Base-by-base conservation (phyloP, 2,113 vertebrate genomes). In the Lampris incognitus region DNA sequence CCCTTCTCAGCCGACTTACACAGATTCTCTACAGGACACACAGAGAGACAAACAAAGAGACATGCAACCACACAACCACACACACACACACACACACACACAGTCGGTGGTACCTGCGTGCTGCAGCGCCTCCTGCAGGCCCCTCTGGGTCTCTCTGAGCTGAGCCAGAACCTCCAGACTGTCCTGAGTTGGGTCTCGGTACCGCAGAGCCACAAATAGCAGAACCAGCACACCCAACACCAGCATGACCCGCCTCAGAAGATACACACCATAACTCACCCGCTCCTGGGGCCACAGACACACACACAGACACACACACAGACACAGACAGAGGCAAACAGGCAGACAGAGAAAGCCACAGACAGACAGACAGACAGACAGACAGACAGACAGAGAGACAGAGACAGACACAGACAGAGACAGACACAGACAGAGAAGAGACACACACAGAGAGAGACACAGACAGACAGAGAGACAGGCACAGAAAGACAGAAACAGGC, bases 91-190 rank as follows among this genome's bases (percentile, higher is more conserved):
- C 11, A 50, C 24, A 2, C 5, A n/a, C 11, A n/a, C 40, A 62
- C 40, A 40, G 1, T 8, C 41, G 37, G 7, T 9, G 24, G n/a
- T 78, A 92, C 90, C 90, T 3, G 91, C 88, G 72, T 85, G 82
- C 52, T 49, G 67, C 44, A 93, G 66, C 9, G 81, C 81, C 11
- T 72, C 57, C 66, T 92, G 82, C 57, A 92, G 85, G 60, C 82
- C 83, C 6, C 69, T 69, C 41, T 80, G 88, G 5, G 90, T 90
- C 73, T 89, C 86, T 77, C 84, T 79, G 2, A 93, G 86, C 75
- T 88, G 82, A 11, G 40, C 74, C 61, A 93, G 78, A 9, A 93
- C 79, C 68, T 92, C 89, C 56, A 90, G 72, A 71, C 86, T 92
- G 69, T 93, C 90, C 55, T 40, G 71, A 52, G 76, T 81, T 10